These are phyloP conservation scores for Bedellia somnulentella DNA, from an alignment of 2,888 invertebrate species.

Conservation along the genomic window DNA sequence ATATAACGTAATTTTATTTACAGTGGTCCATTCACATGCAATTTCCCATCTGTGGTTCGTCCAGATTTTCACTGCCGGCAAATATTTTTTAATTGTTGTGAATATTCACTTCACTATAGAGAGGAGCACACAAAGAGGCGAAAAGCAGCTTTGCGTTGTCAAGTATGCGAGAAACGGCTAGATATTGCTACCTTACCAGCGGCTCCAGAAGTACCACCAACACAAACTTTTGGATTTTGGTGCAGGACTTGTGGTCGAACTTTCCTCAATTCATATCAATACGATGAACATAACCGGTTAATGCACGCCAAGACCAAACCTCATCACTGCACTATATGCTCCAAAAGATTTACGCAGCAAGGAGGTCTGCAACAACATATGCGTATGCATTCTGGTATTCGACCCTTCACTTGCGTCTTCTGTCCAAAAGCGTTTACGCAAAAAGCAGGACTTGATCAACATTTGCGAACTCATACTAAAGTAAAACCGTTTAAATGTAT, in stretches of 20 bases:
- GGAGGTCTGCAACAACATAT: conserved; percentile 51
- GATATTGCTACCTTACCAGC: conserved; percentile 25
- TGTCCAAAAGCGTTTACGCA: conserved; percentile 50
- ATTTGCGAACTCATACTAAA: conserved; percentile 48
- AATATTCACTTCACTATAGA: conserved; percentile 46
- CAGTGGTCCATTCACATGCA: conserved; percentile 50
- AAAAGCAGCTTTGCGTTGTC: conserved; percentile 45
- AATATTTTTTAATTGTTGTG: conserved; percentile 49
- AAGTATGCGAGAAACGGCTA: conserved; percentile 48
- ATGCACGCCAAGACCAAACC: conserved; percentile 44
- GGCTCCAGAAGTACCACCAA: conserved; percentile 16
- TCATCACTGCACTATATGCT: conserved; percentile 39
- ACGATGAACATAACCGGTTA: conserved; percentile 37
- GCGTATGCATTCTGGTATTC: conserved; percentile 46
- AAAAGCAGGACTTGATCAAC: conserved; percentile 49
- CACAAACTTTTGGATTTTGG: conserved; percentile 20
- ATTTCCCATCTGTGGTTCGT: conserved; percentile 32
- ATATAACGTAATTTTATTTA: conserved; percentile 7
- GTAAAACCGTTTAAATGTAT: conserved; percentile 50
- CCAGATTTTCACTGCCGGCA: conserved; percentile 40
- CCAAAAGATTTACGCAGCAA: conserved; percentile 46
- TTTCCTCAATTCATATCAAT: conserved; percentile 28
- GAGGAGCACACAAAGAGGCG: conserved; percentile 50
- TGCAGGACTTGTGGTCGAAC: conserved; percentile 34
- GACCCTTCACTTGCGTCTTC: conserved; percentile 41